These are phyloP conservation scores for Lithophane ornitopus DNA, from an alignment of 2,888 invertebrate genomes.

Conservation along the genomic window DNA sequence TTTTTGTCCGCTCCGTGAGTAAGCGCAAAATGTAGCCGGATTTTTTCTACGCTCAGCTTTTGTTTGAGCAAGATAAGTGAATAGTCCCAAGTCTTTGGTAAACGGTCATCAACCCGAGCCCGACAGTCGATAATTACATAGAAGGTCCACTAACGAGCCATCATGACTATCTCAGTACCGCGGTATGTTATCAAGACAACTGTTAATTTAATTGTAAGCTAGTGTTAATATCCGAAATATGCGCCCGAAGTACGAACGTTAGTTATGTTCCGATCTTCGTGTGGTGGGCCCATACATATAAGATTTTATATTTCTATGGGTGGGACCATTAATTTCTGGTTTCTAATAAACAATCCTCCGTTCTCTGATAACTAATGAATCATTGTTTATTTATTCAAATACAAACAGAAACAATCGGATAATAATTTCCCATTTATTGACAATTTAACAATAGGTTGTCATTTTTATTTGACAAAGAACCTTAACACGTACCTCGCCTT, in stretches of 20 bases:
- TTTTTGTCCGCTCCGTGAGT: conserved; percentile 81
- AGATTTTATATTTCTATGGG: background rate
- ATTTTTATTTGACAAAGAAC: conserved; percentile 66
- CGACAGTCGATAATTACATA: conserved; percentile 82
- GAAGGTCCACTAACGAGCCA: conserved; percentile 81
- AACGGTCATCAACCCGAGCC: conserved; percentile 84
- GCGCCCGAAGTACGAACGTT: conserved; percentile 44
- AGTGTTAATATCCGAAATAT: conserved; percentile 59
- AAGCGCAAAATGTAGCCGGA: conserved; percentile 82
- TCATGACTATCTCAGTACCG: conserved; percentile 68
- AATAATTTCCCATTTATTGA: conserved; percentile 61
- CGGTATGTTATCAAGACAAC: conserved; percentile 63
- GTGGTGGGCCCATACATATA: background rate
- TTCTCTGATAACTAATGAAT: conserved; percentile 43
- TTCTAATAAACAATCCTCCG: conserved; percentile 42
- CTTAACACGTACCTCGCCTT: conserved; percentile 58
- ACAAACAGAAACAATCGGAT: conserved; percentile 60
- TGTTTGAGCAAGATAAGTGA: conserved; percentile 88
- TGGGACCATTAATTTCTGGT: conserved; percentile 15
- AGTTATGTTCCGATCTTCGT: conserved; percentile 18
- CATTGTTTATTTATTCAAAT: conserved; percentile 57
- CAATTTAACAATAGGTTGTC: conserved; percentile 68
- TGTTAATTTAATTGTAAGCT: conserved; percentile 71
- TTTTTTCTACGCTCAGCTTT: conserved; percentile 79
- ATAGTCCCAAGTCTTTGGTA: conserved; percentile 79